These are phyloP conservation scores for Lingula anatina DNA, from an alignment of 2,888 invertebrate genomes.

Conservation along the genomic window DNA sequence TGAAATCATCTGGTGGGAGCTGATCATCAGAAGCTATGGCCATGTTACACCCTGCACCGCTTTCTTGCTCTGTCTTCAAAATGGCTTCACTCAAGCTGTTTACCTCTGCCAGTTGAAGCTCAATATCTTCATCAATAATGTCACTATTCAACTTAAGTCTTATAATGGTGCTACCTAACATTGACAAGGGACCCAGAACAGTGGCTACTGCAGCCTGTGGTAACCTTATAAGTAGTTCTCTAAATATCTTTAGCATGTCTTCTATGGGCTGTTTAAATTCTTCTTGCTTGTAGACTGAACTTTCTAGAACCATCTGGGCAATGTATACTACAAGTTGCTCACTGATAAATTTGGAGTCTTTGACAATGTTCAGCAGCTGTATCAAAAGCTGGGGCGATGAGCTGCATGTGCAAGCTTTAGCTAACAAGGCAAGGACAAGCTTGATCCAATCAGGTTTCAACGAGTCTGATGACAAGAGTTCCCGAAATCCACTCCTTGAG, in stretches of 20 bases:
- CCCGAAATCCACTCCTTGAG: constrained; percentile 1
- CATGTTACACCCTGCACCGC: background rate
- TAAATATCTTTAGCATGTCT: background rate
- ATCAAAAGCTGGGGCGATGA: constrained; percentile 9
- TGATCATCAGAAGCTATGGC: constrained; percentile 1
- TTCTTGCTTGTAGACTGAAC: background rate
- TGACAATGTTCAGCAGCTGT: constrained; percentile 10
- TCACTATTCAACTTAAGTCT: background rate
- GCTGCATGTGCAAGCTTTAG: constrained; percentile 13
- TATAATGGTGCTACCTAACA: background rate
- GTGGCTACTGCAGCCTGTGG: background rate
- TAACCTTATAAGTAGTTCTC: background rate
- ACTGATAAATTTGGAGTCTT: constrained; percentile 6
- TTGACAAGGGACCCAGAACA: background rate
- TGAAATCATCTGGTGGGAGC: constrained; percentile 53
- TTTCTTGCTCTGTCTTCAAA: background rate
- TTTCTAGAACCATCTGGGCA: background rate
- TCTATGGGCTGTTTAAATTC: background rate
- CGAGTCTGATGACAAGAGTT: constrained; percentile 1
- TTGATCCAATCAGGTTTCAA: constrained; percentile 6
- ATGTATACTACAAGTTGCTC: constrained; percentile 5
- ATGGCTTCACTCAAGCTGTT: background rate
- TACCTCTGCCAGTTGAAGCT: background rate
- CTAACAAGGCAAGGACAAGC: constrained; percentile 7
- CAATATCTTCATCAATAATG: constrained; percentile 2